Conservation (phyloP, 2,797 vertebrate genomes). For the Xenopus petersii region DNA sequence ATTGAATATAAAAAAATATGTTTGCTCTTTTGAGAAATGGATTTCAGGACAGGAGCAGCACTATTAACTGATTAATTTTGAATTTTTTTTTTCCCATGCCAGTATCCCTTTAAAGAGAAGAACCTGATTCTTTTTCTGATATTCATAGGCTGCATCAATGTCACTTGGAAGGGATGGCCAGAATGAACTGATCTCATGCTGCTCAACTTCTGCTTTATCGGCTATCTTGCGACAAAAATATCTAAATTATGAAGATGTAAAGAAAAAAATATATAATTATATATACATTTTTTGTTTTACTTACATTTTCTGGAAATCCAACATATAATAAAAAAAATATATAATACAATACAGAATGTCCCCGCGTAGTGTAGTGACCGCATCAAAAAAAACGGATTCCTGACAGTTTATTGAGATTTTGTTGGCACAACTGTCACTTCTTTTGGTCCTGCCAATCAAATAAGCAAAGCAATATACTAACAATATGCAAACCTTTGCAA, state of each 20-base stretch:
- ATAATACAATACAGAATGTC: conserved; percentile 79
- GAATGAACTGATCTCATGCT: conserved; percentile 70
- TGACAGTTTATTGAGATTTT: conserved; percentile 73
- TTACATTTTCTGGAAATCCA: conserved; percentile 53
- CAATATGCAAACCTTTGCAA: no score
- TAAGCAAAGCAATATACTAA: no score
- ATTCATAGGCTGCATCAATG: conserved; percentile 82
- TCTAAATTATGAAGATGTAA: conserved; percentile 58
- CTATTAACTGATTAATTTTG: no score
- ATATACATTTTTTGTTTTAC: no score
- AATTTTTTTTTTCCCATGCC: no score
- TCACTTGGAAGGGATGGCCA: conserved; percentile 74
- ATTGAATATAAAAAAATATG: no score
- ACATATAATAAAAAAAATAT: no score
- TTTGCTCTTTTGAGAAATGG: no score
- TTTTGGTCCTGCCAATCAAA: conserved; percentile 48
- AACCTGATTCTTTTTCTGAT: conserved; percentile 62
- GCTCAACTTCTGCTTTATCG: conserved; percentile 58
- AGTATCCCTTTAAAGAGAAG: conserved; percentile 75
- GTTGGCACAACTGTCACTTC: conserved; percentile 56
- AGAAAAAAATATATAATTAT: no score
- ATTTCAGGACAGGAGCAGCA: no score
- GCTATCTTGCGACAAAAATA: conserved; percentile 74
- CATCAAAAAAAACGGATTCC: conserved; percentile 75
- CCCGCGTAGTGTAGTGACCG: conserved; percentile 74